These are phyloP conservation scores for Teleopsis dalmanni DNA, from an alignment of 1,140 invertebrate species.

Conservation along the genomic window DNA sequence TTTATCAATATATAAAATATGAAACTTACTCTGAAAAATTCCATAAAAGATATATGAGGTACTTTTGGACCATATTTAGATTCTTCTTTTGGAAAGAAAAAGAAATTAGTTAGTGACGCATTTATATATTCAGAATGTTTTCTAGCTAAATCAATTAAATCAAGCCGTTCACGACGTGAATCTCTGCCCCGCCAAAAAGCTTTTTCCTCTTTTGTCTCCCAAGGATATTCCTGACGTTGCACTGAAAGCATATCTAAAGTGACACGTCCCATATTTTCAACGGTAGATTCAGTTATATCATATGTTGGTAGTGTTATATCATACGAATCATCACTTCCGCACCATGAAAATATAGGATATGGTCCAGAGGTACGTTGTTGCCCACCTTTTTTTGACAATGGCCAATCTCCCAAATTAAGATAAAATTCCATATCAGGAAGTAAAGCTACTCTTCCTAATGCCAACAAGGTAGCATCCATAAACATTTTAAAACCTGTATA, in stretches of 20 bases:
- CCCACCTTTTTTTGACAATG: conserved; percentile 55
- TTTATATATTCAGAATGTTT: conserved; percentile 77
- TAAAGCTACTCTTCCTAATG: conserved; percentile 70
- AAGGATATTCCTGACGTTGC: conserved; percentile 55
- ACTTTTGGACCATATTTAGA: conserved; percentile 76
- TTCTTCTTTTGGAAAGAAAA: conserved; percentile 86
- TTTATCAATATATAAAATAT: conserved; percentile 2
- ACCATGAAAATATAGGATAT: conserved; percentile 94
- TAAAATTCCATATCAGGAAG: conserved; percentile 87
- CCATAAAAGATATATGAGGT: conserved; percentile 82
- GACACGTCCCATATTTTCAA: conserved; percentile 88
- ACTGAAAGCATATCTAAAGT: conserved; percentile 84
- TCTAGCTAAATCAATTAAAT: conserved; percentile 72
- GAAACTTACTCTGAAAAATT: conserved; percentile 84
- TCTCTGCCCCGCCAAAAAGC: conserved; percentile 91
- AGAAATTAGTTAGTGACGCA: conserved; percentile 91
- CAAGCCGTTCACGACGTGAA: conserved; percentile 71
- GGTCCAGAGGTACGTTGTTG: conserved; percentile 43
- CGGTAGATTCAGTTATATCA: conserved; percentile 83
- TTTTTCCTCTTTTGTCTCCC: conserved; percentile 67
- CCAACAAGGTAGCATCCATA: conserved; percentile 80
- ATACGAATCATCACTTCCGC: conserved; percentile 71
- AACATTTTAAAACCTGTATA: conserved; percentile 97
- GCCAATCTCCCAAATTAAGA: conserved; percentile 94
- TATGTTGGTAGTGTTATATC: conserved; percentile 95